These are phyloP conservation scores for Zapornia atra DNA, from an alignment of 2,113 vertebrate genomes.

Conservation along the genomic window DNA sequence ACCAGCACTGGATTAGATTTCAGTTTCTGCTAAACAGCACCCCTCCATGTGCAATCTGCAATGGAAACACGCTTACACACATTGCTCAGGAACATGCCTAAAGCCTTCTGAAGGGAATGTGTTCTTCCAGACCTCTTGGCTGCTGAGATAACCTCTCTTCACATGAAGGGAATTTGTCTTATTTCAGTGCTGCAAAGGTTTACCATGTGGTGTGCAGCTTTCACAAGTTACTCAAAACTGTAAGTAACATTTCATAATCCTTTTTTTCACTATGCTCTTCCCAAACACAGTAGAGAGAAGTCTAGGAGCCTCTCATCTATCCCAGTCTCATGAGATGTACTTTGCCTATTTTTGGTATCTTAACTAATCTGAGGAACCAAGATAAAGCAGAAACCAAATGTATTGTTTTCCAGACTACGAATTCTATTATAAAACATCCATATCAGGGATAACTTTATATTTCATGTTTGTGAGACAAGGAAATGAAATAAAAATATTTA, in stretches of 20 bases:
- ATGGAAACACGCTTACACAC: neutral
- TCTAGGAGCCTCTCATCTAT: neutral
- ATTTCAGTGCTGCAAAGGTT: neutral
- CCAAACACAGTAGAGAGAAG: neutral
- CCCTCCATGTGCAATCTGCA: neutral
- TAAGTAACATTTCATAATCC: neutral
- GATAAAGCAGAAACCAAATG: neutral
- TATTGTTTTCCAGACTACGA: neutral
- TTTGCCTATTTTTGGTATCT: neutral
- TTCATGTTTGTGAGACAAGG: neutral
- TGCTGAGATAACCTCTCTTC: neutral
- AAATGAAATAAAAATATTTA: neutral
- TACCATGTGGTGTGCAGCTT: neutral
- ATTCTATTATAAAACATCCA: neutral
- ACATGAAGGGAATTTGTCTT: neutral
- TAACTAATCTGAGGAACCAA: neutral
- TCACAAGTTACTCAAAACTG: neutral
- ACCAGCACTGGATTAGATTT: neutral
- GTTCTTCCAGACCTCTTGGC: neutral
- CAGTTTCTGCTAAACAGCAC: neutral
- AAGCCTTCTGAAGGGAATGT: neutral
- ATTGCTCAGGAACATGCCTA: neutral
- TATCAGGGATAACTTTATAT: neutral
- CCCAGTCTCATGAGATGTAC: neutral
- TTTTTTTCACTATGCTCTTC: neutral